These are phyloP conservation scores for Xenentodon cancila DNA, from an alignment of 2,797 vertebrate species.

Conservation along the genomic window DNA sequence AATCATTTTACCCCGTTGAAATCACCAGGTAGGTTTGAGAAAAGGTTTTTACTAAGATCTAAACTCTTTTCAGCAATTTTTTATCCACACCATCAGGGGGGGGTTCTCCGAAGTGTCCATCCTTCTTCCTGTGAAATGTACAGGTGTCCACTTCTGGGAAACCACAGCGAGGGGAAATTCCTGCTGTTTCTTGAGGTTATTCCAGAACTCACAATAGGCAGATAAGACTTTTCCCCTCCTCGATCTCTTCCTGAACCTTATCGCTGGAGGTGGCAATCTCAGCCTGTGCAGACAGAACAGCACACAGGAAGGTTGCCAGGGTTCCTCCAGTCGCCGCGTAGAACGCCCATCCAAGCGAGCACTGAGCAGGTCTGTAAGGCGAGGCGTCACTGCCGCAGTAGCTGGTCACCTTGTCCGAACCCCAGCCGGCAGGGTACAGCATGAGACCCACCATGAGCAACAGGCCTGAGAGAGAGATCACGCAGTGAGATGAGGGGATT, in stretches of 20 bases:
- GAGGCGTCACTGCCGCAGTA: conserved; percentile 92
- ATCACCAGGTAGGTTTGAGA: conserved; percentile 4
- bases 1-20: background rate
- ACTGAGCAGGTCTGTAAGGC: conserved; percentile 89
- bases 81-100: conserved; percentile 20
- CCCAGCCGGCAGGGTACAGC: conserved; percentile 97
- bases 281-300: conserved; percentile 94
- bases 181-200: background rate
- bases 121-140: conserved; percentile 15
- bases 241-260: conserved; percentile 97
- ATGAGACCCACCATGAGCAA: conserved; percentile 96
- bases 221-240: conserved; percentile 95
- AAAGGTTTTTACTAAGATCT: conserved; percentile 10
- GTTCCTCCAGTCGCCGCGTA: conserved; percentile 94
- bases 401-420: conserved; percentile 89
- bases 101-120: conserved; percentile 4
- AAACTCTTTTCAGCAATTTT: conserved; percentile 23
- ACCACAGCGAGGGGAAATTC: conserved; percentile 1
- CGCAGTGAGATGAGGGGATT: conserved; percentile 16
- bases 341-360: conserved; percentile 96
- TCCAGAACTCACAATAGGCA: conserved; percentile 87
- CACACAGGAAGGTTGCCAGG: conserved; percentile 91
- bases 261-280: conserved; percentile 97
- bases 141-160: conserved; percentile 11
- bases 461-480: conserved; percentile 85